Percentiles rank a stretch among this genome's conserved stretches.
Conservation (phyloP, 2,113 vertebrate species). For the Pedionomus torquatus region DNA sequence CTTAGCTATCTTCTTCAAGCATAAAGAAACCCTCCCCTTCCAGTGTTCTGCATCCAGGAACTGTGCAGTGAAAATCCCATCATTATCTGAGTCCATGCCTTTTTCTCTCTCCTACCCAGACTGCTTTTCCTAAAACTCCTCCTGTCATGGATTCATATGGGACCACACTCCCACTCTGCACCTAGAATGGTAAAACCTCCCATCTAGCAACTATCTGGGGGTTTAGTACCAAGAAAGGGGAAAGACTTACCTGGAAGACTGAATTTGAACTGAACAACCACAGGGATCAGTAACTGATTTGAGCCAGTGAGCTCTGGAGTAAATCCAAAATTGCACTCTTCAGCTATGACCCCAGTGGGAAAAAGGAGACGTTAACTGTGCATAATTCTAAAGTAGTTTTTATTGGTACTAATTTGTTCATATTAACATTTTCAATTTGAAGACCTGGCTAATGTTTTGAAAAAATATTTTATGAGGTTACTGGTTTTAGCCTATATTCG, state of each 20-base stretch:
- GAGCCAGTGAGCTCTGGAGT: not conserved
- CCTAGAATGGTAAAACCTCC: not conserved
- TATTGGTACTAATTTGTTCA: not conserved
- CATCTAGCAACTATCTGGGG: not conserved
- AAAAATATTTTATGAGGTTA: not conserved
- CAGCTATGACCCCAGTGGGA: not conserved
- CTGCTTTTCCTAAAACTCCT: not conserved
- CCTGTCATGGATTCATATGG: not conserved
- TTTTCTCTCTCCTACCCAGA: not conserved
- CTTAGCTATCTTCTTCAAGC: not conserved
- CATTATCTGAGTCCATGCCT: not conserved
- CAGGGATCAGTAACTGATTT: not conserved
- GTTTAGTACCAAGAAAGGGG: not conserved
- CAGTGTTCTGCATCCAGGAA: not conserved
- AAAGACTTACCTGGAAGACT: not conserved
- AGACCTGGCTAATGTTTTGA: not conserved
- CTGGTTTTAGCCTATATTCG: not conserved
- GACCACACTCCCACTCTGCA: not conserved
- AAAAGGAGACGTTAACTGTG: not conserved
- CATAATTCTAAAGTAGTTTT: not conserved
- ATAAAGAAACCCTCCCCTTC: not conserved
- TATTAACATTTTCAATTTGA: not conserved
- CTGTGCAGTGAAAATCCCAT: not conserved
- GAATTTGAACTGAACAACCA: not conserved
- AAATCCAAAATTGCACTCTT: not conserved